Base-by-base conservation (phyloP, 2,113 vertebrate species). In the Cinclus cinclus region DNA sequence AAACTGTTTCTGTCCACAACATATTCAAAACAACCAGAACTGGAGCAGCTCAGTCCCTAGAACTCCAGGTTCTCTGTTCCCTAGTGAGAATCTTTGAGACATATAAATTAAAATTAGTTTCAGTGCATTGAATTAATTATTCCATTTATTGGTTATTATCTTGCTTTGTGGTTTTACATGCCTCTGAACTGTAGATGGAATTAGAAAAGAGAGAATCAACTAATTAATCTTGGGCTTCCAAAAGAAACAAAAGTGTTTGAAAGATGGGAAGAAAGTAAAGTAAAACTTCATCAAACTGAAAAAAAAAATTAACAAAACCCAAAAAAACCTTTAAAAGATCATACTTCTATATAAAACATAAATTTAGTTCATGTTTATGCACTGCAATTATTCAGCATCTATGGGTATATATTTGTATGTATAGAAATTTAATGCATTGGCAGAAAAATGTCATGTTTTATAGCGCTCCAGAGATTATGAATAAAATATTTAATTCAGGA, bases 91-190 rank as follows among this genome's bases (percentile, higher is more conserved):
- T 23, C 83, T 56, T 46, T 78, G 68, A 97, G 86, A 97, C 97
- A 96, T 87, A 97, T 64, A 98, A 98, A 97, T 96, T 97, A 97
- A 98, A 98, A 96, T 97, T 94, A 94, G 84, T 97, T 97, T 97
- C 93, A 97, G 86, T 96, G 75, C 94, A 93, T 95, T 97, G 79
- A 95, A 97, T 98, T 97, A 97, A 98, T 98, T 97, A 97, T 97
- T 98, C 92, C 75, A 95, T 90, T 96, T 98, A 96, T 96, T 97
- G 92, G 84, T 97, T 97, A 96, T 97, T 97, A 97, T 97, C 95
- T 95, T 97, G 74, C 96, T 97, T 96, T 97, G 92, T 97, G 95
- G 82, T 93, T 97, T 97, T 97, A 84, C 1, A 22, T 97, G 95
- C 75, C 80, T 97, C 91, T 96, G 95, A 97, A 97, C 80, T 97